phyloP scores from a whole-genome alignment of 37 sponge, comb jelly and placozoan species.

The Beroe forskalii region DNA sequence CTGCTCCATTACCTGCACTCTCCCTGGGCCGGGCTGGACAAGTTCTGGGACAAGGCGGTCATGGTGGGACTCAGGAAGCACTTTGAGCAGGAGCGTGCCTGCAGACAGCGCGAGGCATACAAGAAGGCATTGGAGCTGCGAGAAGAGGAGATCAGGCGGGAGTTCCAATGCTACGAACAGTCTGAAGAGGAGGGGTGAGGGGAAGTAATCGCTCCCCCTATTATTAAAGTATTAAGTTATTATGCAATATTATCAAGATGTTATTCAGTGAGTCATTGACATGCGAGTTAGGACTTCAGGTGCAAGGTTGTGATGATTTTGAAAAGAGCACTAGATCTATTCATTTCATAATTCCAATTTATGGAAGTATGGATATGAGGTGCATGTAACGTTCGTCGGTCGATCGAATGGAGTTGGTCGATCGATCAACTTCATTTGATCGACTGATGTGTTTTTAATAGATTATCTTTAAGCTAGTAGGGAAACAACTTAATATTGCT shows the following conservation, averaged over 20 bases:
- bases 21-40: background rate
- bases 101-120: conserved; percentile 38
- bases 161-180: background rate
- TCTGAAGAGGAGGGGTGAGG: background rate
- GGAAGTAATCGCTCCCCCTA: background rate
- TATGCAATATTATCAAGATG: background rate
- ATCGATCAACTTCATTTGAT: no score
- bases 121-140: conserved; percentile 23
- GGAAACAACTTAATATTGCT: no score
- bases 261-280: no score
- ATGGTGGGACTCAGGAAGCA: background rate
- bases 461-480: no score
- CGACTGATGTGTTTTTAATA: no score
- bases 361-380: no score
- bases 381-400: no score
- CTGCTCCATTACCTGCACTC: background rate
- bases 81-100: conserved; percentile 4
- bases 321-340: no score
- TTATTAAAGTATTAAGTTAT: background rate
- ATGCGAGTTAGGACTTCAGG: no score
- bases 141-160: conserved; percentile 5
- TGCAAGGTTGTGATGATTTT: no score
- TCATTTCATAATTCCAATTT: no score
- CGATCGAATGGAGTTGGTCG: no score
- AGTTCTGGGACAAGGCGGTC: background rate